Base-by-base conservation (phyloP, 1,140 invertebrate genomes). In the Heliconius eleuchia region DNA sequence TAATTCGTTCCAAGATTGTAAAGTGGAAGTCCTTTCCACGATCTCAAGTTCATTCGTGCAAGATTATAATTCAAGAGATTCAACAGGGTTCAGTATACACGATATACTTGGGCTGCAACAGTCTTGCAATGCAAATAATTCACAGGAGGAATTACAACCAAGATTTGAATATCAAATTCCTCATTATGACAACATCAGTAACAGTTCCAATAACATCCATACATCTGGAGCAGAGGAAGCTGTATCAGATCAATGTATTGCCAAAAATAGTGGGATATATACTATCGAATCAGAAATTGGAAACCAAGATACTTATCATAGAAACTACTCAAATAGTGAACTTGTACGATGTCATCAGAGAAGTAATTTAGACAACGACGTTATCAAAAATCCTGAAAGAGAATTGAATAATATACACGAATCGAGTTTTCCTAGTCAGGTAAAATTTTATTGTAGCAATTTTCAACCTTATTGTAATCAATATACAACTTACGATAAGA, bases 1-100 rank as follows among this genome's bases (percentile, higher is more conserved):
- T 60, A 88, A 85, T 79, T 71, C 78, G 13, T 91, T 89, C 74
- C 76, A 84, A 66, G 87, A 92, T 76, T 89, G 87, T 39, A 93
- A 91, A 78, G 34, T 84, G 37, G 91, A 93, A 86, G 87, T 83
- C n/a, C 71, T 90, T 60, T 84, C 87, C 11, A 73, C 85, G n/a
- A 84, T 91, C 80, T 83, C 87, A 46, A 86, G 86, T 81, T 82
- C 86, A 46, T 90, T 92, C 60, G 85, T 87, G 7, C 93, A 93
- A 87, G 94, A 95, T 82, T 95, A 93, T 73, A 93, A 93, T 66
- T 94, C 94, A 9, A 89, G 93, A 81, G 94, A 95, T 80, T 95
- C 94, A 1, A 92, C 89, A 2, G 90, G 92, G 27, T 95, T 95
- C 80, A 95, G 90, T 74, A 95, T 95, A 52, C 94, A 95, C 57